A percentile compares a stretch with the other conserved stretches of the same genome.
These are phyloP conservation scores for Schizotus pectinicornis DNA, from an alignment of 2,888 invertebrate genomes.

Conservation along the genomic window DNA sequence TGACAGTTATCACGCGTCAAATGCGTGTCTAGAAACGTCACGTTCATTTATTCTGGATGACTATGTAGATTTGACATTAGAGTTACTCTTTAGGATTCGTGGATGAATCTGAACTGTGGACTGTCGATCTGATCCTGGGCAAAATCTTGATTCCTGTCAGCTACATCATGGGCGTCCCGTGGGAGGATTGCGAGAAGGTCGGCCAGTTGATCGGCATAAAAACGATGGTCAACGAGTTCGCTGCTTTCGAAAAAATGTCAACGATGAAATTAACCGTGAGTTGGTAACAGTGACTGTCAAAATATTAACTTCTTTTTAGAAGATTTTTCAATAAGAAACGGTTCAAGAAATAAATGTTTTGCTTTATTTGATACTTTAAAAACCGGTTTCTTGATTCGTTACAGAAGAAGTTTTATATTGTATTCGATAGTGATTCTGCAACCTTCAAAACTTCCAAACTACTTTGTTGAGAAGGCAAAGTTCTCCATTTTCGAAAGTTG, in stretches of 20 bases:
- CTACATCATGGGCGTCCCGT: conserved; percentile 84
- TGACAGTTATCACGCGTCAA: too few species aligned
- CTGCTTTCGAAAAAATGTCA: conserved; percentile 82
- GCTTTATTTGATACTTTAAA: too few species aligned
- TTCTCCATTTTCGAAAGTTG: not conserved
- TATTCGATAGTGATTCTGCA: too few species aligned
- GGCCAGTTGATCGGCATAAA: conserved; percentile 88
- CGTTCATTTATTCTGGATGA: conserved; percentile 5
- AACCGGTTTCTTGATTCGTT: too few species aligned
- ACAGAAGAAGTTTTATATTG: too few species aligned
- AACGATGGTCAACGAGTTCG: conserved; percentile 90
- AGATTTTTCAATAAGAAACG: too few species aligned
- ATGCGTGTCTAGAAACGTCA: too few species aligned
- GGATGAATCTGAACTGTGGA: conserved; percentile 58
- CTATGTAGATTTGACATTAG: conserved; percentile 5
- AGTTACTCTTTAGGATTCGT: conserved; percentile 44
- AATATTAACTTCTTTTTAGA: too few species aligned
- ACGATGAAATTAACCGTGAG: conserved; percentile 70
- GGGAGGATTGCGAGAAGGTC: conserved; percentile 77
- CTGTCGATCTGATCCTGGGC: conserved; percentile 79
- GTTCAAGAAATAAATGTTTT: too few species aligned
- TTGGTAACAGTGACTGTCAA: conserved; percentile 28
- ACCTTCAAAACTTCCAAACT: too few species aligned
- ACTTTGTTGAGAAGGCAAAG: too few species aligned
- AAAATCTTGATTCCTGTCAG: conserved; percentile 91